A percentile compares a stretch with the other conserved stretches of the same genome.
Conservation (phyloP, 2,113 vertebrate species). For the Peromyscus polionotus region DNA sequence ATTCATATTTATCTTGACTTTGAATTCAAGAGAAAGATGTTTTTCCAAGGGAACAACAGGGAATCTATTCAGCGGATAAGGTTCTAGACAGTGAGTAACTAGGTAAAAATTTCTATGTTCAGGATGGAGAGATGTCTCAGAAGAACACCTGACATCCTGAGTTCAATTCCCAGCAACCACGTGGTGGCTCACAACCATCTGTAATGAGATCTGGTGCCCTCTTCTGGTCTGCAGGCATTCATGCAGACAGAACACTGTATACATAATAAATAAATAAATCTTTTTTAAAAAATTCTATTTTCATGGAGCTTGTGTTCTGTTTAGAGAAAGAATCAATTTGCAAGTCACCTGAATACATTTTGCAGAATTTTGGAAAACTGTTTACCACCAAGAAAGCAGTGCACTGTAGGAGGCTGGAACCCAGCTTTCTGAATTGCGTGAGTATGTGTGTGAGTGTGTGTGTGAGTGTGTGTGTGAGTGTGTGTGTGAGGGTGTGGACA, state of each 20-base stretch:
- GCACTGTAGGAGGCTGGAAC: background rate
- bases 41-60: slow-evolving; percentile 33
- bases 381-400: background rate
- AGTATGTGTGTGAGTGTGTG: background rate
- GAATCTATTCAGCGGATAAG: background rate
- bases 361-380: background rate
- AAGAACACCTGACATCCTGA: no score
- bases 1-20: background rate
- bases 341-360: slow-evolving; percentile 7
- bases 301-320: background rate
- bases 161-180: no score
- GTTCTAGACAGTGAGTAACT: background rate
- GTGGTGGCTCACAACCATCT: no score
- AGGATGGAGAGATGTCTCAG: no score
- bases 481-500: no score
- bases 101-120: background rate
- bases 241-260: no score
- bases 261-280: no score
- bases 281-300: background rate
- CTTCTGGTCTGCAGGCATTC: no score
- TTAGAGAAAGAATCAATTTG: background rate
- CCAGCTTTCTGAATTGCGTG: background rate
- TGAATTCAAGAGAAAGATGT: background rate
- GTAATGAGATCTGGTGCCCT: no score
- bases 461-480: no score